phyloP scores from a whole-genome alignment of 2,888 invertebrate species.

The Temnothorax ravouxi region DNA sequence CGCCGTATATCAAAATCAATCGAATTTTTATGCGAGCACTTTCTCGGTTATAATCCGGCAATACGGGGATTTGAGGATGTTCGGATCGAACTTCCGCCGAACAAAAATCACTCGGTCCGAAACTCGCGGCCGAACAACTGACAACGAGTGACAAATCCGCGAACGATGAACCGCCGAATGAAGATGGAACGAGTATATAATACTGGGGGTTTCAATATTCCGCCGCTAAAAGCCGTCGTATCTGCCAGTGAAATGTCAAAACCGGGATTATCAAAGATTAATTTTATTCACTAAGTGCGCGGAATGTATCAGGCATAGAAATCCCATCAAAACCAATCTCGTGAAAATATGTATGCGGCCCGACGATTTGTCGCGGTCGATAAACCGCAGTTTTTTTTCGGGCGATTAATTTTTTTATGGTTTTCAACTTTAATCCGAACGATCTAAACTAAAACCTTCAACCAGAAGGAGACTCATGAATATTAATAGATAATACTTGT shows the following conservation, averaged over 20 bases:
- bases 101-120: slow-evolving; percentile 12
- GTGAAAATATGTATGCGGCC: slow-evolving; percentile 3
- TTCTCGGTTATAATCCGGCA: not conserved
- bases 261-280: slow-evolving; percentile 53
- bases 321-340: slow-evolving; percentile 47
- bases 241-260: slow-evolving; percentile 34
- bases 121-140: slow-evolving; percentile 3
- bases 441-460: not conserved
- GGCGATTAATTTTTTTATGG: not conserved
- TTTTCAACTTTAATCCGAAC: not conserved
- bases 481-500: not conserved
- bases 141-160: slow-evolving; percentile 34
- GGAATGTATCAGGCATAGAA: slow-evolving; percentile 23
- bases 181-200: slow-evolving; percentile 30
- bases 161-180: slow-evolving; percentile 40
- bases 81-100: not conserved
- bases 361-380: slow-evolving; percentile 29
- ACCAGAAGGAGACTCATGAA: too few relatives aligned
- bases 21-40: slow-evolving; percentile 18
- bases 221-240: slow-evolving; percentile 42
- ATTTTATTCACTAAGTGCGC: slow-evolving; percentile 50
- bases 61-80: not conserved
- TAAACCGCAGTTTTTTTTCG: slow-evolving; percentile 32
- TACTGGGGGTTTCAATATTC: slow-evolving; percentile 28
- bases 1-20: not conserved